Conservation (phyloP, 2,797 vertebrate species). For the Coregonus sp. region DNA sequence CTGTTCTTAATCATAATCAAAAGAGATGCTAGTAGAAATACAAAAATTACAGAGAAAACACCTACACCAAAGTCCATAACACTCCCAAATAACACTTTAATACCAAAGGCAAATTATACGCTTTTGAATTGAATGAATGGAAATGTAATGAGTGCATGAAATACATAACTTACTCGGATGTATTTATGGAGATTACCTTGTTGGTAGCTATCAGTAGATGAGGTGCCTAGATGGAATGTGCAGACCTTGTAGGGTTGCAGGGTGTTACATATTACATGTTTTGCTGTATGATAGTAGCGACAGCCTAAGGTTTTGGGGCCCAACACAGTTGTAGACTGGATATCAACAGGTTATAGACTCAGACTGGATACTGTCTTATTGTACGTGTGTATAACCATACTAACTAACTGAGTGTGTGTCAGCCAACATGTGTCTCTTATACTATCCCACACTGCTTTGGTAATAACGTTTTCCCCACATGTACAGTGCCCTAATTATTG, state of each 20-base stretch:
- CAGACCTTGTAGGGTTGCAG: neutral
- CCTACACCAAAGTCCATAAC: slow-evolving; percentile 70
- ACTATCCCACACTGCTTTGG: neutral
- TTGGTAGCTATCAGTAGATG: slow-evolving; percentile 2
- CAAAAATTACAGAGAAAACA: slow-evolving; percentile 74
- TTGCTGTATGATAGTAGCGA: neutral
- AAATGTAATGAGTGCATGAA: slow-evolving; percentile 22
- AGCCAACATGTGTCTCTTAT: neutral
- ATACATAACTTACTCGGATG: slow-evolving; percentile 31
- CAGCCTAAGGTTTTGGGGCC: neutral
- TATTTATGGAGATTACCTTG: slow-evolving; percentile 49
- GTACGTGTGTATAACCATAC: neutral
- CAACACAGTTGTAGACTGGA: neutral
- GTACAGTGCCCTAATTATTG: too few relatives aligned
- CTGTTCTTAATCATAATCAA: slow-evolving; percentile 53
- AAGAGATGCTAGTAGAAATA: slow-evolving; percentile 51
- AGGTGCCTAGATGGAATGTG: neutral
- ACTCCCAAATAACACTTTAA: slow-evolving; percentile 75
- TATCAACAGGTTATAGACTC: neutral
- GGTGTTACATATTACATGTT: neutral
- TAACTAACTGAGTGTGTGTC: neutral
- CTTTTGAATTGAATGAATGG: slow-evolving; percentile 55
- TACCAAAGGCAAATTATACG: slow-evolving; percentile 71
- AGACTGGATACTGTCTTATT: neutral
- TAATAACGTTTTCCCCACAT: neutral